Evolutionary conservation across 2,113 vertebrate genomes (phyloP), one percentile per base, ranked within the genome.

Genomic region (Brienomyrus brachyistius): DNA sequence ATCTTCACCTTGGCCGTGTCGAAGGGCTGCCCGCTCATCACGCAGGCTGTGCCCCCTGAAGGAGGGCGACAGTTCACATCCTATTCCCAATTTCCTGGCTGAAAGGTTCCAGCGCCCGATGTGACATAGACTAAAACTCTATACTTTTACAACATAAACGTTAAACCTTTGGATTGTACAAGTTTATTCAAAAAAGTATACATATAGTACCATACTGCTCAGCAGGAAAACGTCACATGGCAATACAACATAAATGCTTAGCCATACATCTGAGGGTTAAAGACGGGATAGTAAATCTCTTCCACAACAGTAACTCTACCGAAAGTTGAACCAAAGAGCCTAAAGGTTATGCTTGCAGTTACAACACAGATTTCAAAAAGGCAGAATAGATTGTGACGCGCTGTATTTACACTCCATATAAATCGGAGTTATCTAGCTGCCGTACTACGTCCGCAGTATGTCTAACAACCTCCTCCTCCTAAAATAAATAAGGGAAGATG

Each of bases 1-100:
- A 99, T 99, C 95, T 99, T 99, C 94, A 99, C 98, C 91, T 99
- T 99, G 23, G 97, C 96, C 0, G 98, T 99, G 93, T 99, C 98
- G 21, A 99, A 96, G 48, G 98, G 98, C 94, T 99, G 98, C 35
- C 98, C 98, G 0, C 97, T 97, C 88, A 97, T 93, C 23, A 99
- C 98, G 0, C 98, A 99, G 0, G 97, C 98, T 0, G 97, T 97
- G 9, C 98, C 98, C 90, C 98, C 98, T 91, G 17, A 51, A 1
- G 50, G 48, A 56, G 85, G 48, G 51, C 27, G 13, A n/a, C 50
- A 5, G 19, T 70, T 70, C 10, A 70, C 62, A 31, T 31, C 31
- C 62, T n/a, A 62, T 9, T 3, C 10, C 62, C 27, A 13, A 70
- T 11, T 70, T 70, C 62, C 62, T 31, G n/a, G n/a, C 4, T 70